phyloP scores from a whole-genome alignment of 2,888 invertebrate species.

The Capitulum mitella region DNA sequence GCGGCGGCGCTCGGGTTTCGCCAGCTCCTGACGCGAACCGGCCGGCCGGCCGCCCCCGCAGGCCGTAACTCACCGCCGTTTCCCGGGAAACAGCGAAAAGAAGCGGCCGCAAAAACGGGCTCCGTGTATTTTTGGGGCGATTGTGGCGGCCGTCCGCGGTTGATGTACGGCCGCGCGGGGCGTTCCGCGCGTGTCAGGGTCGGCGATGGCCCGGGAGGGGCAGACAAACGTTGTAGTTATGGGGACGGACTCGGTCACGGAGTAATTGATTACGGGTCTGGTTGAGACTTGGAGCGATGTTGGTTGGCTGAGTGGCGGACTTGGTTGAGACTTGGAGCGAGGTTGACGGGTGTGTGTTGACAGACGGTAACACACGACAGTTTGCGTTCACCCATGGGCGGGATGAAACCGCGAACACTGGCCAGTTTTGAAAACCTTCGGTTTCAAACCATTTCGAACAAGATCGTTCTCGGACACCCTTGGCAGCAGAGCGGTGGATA shows the following conservation, averaged over 20 bases:
- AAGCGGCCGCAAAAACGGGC: background rate
- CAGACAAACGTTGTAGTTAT: background rate
- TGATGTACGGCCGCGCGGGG: background rate
- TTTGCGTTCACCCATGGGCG: no score
- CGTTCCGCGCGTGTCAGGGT: background rate
- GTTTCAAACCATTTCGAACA: no score
- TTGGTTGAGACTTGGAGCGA: no score
- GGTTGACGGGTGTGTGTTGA: no score
- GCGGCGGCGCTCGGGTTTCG: background rate
- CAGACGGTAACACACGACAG: no score
- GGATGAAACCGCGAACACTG: no score
- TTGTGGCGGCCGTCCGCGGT: background rate
- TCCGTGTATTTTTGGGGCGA: background rate
- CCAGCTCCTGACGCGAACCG: no score
- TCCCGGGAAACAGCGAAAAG: background rate
- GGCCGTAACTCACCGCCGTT: background rate
- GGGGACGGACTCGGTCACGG: background rate
- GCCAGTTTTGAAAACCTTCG: no score
- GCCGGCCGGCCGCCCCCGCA: background rate
- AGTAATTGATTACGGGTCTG: background rate
- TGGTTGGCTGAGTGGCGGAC: no score
- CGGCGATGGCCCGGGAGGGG: background rate
- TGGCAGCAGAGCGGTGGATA: no score
- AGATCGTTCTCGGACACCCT: no score
- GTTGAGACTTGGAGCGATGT: no score